A percentile compares a stretch with the other conserved stretches of the same genome.
Conservation (phyloP, 2,113 vertebrate species). For the Ammodytes dubius region DNA sequence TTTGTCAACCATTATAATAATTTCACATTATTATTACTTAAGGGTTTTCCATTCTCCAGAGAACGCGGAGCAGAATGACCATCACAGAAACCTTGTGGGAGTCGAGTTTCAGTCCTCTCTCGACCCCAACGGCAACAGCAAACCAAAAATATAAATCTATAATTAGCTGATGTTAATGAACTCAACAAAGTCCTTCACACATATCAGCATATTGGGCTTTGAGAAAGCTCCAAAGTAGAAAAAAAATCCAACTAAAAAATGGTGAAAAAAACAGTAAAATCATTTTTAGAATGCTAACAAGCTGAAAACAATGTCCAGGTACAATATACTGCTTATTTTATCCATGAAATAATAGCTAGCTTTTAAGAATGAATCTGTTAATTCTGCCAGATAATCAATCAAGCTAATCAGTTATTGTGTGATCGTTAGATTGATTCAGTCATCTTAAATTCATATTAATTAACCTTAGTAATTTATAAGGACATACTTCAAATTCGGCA, state of each 20-base stretch:
- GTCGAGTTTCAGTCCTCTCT: conserved; percentile 79
- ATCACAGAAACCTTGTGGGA: conserved; percentile 66
- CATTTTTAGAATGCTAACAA: not conserved
- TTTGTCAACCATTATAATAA: not conserved
- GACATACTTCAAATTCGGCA: not conserved
- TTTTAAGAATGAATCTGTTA: not conserved
- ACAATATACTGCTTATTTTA: not conserved
- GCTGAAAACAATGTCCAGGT: not conserved
- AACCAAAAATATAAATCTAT: conserved; percentile 80
- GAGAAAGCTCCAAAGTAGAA: conserved; percentile 9
- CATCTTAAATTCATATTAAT: not conserved
- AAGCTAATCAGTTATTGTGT: not conserved
- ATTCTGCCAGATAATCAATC: not conserved
- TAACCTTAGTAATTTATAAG: not conserved
- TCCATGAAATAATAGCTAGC: not conserved
- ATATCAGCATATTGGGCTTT: conserved; percentile 35
- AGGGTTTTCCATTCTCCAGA: conserved; percentile 8
- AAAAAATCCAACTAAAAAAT: not conserved
- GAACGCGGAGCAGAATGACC: conserved; percentile 46
- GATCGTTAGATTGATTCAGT: not conserved
- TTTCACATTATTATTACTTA: conserved; percentile 29
- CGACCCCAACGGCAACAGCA: conserved; percentile 51
- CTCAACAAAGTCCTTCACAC: conserved; percentile 56
- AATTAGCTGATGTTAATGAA: conserved; percentile 74
- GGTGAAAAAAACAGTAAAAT: not conserved